Evolutionary conservation across 1,140 invertebrate species (phyloP), one percentile per base, ranked within the genome.

Genomic region (Asbolus verrucosus): DNA sequence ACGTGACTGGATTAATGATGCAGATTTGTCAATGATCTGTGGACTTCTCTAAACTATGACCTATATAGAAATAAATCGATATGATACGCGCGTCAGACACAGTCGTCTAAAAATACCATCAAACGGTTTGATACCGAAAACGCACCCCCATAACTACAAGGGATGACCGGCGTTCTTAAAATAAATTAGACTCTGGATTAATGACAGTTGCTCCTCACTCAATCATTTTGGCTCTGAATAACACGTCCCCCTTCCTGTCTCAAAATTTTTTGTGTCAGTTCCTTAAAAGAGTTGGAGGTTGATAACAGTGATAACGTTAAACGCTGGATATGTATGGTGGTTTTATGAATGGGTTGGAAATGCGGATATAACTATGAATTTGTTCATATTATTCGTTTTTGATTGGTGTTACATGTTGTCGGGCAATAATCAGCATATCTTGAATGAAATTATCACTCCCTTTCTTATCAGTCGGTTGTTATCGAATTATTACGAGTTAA

Each of bases 391-490:
- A 54, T 54, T 30, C 46, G 19, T 54, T 27, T 27, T 54, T 54
- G 46, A 63, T 54, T 27, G 21, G 46, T 27, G 46, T 54, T 54
- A 24, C 46, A 54, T 54, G 46, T 54, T 54, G 8, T 54, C 46
- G 27, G 15, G 41, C 41, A 18, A 67, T 50, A 46, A 67, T 67
- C 27, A 11, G 27, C 33, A 36, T 50, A 67, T 67, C 65, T 67
- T 67, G 65, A 67, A 67, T 67, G 65, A 67, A 67, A 36, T 67
- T 67, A 67, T 67, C 65, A 67, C 24, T 31, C 39, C 15, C 14
- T 46, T 14, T 13, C 11, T 66, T 66, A 66, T 66, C 63, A 18
- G 19, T 6, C 38, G 13, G 11, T 36, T 38, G 15, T 63, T 38
- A 63, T 59, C 50, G 38, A 11, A 31, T 68, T 21, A 59, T 33